These are phyloP conservation scores for Pangasius macronema DNA, from an alignment of 2,797 vertebrate species.

Conservation along the genomic window DNA sequence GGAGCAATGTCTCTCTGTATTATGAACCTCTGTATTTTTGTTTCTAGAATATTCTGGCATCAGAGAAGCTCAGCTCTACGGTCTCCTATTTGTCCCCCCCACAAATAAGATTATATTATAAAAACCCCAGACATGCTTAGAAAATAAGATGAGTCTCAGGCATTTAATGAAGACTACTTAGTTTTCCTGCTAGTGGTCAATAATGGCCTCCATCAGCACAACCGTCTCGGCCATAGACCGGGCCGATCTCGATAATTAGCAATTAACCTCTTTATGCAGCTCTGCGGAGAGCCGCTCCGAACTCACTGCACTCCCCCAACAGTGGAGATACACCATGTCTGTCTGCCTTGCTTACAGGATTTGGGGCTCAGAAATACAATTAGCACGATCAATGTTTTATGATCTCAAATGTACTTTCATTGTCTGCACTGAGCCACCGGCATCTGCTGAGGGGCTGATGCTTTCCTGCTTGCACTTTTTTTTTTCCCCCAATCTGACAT, in stretches of 20 bases:
- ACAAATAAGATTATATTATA: neutral
- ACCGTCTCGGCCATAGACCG: conserved; percentile 46
- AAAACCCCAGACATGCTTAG: conserved; percentile 38
- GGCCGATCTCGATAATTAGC: conserved; percentile 58
- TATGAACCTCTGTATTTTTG: neutral
- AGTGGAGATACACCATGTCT: conserved; percentile 2
- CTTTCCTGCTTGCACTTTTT: neutral
- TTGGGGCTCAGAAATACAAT: conserved; percentile 35
- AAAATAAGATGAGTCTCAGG: conserved; percentile 32
- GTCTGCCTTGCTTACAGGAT: conserved; percentile 32
- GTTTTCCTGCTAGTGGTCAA: conserved; percentile 44
- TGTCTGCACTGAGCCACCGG: conserved; percentile 6
- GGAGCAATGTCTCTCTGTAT: no score
- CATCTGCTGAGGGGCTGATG: neutral
- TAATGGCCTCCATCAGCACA: conserved; percentile 43
- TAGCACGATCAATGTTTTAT: conserved; percentile 50
- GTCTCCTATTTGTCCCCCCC: neutral
- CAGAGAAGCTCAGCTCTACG: neutral
- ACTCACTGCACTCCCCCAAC: conserved; percentile 14
- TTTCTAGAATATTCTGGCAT: neutral
- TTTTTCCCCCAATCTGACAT: neutral
- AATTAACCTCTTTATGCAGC: conserved; percentile 52
- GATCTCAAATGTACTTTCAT: conserved; percentile 39
- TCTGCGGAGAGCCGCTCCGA: conserved; percentile 20
- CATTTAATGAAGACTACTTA: conserved; percentile 60